Percentiles rank a stretch among this genome's conserved stretches.
phyloP scores from a whole-genome alignment of 2,797 vertebrate species.

The Chanos chanos region DNA sequence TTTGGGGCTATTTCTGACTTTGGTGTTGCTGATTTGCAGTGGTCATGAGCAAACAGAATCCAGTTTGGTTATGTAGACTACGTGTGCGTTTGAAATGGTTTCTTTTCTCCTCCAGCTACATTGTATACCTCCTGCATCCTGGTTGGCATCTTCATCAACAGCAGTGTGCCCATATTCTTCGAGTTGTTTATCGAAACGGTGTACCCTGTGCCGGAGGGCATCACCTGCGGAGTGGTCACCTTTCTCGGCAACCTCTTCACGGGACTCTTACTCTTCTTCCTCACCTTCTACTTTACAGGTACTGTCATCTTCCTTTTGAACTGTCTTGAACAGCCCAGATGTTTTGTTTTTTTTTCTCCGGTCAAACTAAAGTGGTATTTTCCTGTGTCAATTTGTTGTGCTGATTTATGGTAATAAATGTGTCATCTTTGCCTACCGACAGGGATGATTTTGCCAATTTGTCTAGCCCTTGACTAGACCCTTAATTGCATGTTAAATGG shows the following conservation, averaged over 20 bases:
- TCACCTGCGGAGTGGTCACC: constrained; percentile 95
- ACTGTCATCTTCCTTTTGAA: constrained; percentile 53
- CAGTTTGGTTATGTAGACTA: too few relatives aligned
- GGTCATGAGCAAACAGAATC: too few relatives aligned
- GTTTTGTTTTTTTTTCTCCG: too few relatives aligned
- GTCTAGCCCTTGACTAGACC: too few relatives aligned
- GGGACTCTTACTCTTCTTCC: constrained; percentile 89
- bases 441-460: too few relatives aligned
- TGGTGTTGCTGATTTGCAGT: too few relatives aligned
- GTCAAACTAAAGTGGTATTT: too few relatives aligned
- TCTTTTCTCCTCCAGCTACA: constrained; percentile 71
- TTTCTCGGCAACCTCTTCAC: constrained; percentile 94
- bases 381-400: not conserved
- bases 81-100: too few relatives aligned
- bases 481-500: too few relatives aligned
- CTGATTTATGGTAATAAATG: not conserved
- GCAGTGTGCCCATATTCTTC: constrained; percentile 96
- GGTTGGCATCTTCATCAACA: constrained; percentile 93
- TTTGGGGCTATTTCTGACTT: too few relatives aligned
- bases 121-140: constrained; percentile 95
- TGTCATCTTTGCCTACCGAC: too few relatives aligned
- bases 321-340: too few relatives aligned
- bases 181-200: constrained; percentile 97
- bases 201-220: constrained; percentile 97
- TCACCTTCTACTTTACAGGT: constrained; percentile 95